Base-by-base conservation (phyloP, 2,797 vertebrate genomes). In the Netta rufina region DNA sequence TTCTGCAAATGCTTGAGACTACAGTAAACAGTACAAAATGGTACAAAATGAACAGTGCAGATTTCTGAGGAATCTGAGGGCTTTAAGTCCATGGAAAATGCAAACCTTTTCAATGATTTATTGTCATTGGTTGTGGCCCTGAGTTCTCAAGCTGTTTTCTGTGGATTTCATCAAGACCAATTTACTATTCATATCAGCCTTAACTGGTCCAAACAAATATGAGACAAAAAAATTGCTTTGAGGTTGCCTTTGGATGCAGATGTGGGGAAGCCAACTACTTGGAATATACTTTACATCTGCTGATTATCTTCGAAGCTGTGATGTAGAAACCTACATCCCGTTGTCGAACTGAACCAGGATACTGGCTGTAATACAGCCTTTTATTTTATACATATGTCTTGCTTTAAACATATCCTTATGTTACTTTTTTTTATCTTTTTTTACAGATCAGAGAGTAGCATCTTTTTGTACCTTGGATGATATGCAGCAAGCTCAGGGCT, bases 401-500 rank as follows among this genome's bases (percentile, higher is more conserved):
- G 88, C 71, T 94, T 89, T 88, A 74, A 57, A 76, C 8, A 3
- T 67, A 66, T 27, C 14, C 8, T 54, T 89, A 36, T 21, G 10
- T 89, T 65, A 91, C 45, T 70, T 93, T 89, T 93, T 89, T 79
- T 90, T 96, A 32, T n/a, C 67, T 93, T 89, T 79, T 89, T 79
- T 90, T 96, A 33, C 98, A 99, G 99, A 99, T 98, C 99, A 99
- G 97, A 98, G 99, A 45, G 98, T 99, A 96, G 98, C 98, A 0
- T 99, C 99, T 77, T 99, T 99, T 98, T 99, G 99, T 95, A 98
- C 98, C 87, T 98, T 99, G 98, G 99, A 98, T 25, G 99, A 99
- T 89, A 98, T 99, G 98, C 99, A 99, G 94, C 98, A 98, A 57
- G 97, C 97, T 14, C 98, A 99, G 93, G 98, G 97, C 43, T 96